phyloP scores from a whole-genome alignment of 2,113 vertebrate genomes.

The Cynoglossus semilaevis region DNA sequence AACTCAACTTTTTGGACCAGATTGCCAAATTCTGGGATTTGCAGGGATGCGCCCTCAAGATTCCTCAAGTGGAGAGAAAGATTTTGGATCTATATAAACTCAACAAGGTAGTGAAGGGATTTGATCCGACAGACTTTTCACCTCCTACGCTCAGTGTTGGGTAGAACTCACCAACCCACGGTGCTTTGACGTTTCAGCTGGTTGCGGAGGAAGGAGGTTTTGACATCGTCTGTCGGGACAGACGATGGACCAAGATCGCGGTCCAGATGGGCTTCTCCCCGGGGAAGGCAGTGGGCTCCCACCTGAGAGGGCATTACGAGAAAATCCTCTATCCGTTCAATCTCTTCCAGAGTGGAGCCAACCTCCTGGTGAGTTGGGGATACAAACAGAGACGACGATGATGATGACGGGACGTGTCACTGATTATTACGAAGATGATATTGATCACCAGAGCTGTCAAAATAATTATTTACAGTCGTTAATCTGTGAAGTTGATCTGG shows the following conservation, averaged over 20 bases:
- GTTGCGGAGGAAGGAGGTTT: conserved; percentile 97
- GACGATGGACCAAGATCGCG: conserved; percentile 96
- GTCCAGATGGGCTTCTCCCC: conserved; percentile 92
- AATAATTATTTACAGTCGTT: too few relatives aligned
- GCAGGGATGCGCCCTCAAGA: conserved; percentile 94
- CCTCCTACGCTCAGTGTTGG: too few relatives aligned
- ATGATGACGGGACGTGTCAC: neutral
- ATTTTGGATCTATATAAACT: conserved; percentile 96
- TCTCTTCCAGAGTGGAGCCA: conserved; percentile 89
- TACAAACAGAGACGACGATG: neutral
- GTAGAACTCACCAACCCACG: too few relatives aligned
- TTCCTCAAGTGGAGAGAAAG: conserved; percentile 96
- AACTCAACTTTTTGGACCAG: conserved; percentile 97
- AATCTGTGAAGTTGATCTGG: too few relatives aligned
- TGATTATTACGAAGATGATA: too few relatives aligned
- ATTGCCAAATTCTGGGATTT: conserved; percentile 99
- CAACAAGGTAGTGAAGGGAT: conserved; percentile 78
- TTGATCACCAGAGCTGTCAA: too few relatives aligned
- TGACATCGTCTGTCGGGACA: conserved; percentile 88
- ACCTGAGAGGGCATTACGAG: conserved; percentile 94
- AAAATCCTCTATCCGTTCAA: conserved; percentile 94
- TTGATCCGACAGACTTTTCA: too few relatives aligned
- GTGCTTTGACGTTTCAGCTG: conserved; percentile 72
- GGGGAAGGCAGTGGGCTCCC: conserved; percentile 93
- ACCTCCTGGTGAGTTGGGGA: conserved; percentile 84